Evolutionary conservation across 2,797 vertebrate species (phyloP), one percentile per base, ranked within the genome.

Genomic region (Pempheris klunzingeri): DNA sequence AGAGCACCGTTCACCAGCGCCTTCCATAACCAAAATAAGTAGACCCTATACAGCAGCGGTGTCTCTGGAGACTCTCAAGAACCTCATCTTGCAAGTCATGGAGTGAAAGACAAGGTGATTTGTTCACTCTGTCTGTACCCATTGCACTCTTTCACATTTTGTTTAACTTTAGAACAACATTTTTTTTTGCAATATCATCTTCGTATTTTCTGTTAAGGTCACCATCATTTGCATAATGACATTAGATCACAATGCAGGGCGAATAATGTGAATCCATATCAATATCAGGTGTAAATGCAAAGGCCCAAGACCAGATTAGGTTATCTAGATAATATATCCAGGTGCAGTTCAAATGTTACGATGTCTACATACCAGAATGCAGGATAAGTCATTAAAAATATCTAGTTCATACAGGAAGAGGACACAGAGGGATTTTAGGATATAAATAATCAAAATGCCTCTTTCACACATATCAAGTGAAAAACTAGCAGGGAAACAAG

Each of bases 311-410:
- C 18, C 39, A 17, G 38, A 55, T 55, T 68, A 3, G 28, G 38
- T 47, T 18, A 36, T 26, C 34, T 64, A 7, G 30, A 49, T 47
- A 18, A 36, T 47, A 36, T 58, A 46, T 46, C 15, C 3, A 36
- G 53, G 36, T 47, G 41, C 4, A 58, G 30, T 43, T 46, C n/a
- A 57, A 13, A 24, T 44, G 24, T 22, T 69, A 12, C 17, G 20
- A 68, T 13, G 39, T 47, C 22, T 39, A 39, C 24, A 49, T 10
- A 30, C 11, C 32, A 12, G 11, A 69, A 20, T 20, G 30, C 38
- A 26, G n/a, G n/a, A 61, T 44, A 24, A 24, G 38, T 62, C 9
- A 71, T 39, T 50, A 50, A 50, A 38, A 41, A 59, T 41, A 18
- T 52, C 3, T 30, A 3, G 3, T 12, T 22, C 8, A 24, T 17